A percentile compares a stretch with the other conserved stretches of the same genome.
Evolutionary conservation across 2,797 vertebrate genomes (phyloP).

Genomic region (Tiaroga cobitis): DNA sequence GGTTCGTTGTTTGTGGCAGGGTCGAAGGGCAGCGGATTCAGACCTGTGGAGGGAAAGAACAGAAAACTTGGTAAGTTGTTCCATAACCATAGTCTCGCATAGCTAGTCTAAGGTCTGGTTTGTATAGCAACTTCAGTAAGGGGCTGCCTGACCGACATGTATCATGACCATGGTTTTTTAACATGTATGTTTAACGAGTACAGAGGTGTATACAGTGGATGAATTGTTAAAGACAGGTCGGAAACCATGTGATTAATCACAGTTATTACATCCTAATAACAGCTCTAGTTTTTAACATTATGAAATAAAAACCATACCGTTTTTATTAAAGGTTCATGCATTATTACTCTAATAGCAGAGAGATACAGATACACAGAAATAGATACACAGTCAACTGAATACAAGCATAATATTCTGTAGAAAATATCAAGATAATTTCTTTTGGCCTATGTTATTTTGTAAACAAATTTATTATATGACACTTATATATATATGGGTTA

Average conservation of each 20-base stretch:
- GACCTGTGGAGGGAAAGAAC: conserved; percentile 77
- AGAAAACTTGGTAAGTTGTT: conserved; percentile 25
- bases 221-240: not conserved
- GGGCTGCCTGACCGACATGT: not conserved
- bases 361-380: too few species aligned
- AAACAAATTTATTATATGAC: too few species aligned
- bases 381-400: not conserved
- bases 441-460: too few species aligned
- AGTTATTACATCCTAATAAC: not conserved
- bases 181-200: too few species aligned
- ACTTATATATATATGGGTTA: too few species aligned
- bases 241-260: not conserved
- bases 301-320: not conserved
- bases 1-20: conserved; percentile 83
- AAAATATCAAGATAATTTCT: too few species aligned
- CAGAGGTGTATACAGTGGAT: too few species aligned
- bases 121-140: not conserved
- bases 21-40: conserved; percentile 88
- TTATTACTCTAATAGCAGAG: not conserved
- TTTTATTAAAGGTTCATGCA: not conserved
- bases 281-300: not conserved
- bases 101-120: not conserved
- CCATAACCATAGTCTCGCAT: not conserved
- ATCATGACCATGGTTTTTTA: not conserved
- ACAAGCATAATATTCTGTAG: too few species aligned